Percentiles rank a stretch among this genome's conserved stretches.
Conservation (phyloP, 2,888 invertebrate species). For the Dioctria rufipes region DNA sequence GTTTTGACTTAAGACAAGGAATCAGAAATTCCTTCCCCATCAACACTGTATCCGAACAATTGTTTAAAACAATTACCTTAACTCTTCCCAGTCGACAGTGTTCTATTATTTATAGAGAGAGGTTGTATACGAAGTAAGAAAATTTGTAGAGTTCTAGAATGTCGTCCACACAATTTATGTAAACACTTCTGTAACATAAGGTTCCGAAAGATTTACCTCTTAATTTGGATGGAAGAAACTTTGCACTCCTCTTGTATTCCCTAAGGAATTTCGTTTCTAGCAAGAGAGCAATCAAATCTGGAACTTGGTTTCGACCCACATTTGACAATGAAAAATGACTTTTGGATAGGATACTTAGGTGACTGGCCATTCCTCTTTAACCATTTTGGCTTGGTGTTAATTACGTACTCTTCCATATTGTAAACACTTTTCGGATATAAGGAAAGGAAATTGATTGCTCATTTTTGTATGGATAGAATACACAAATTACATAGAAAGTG, state of each 20-base stretch:
- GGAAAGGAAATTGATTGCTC: too few relatives aligned
- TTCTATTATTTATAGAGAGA: slow-evolving; percentile 31
- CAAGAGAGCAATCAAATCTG: slow-evolving; percentile 36
- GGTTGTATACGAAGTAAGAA: not conserved
- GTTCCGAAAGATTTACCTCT: slow-evolving; percentile 28
- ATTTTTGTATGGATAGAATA: too few relatives aligned
- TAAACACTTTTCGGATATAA: too few relatives aligned
- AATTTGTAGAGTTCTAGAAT: slow-evolving; percentile 24
- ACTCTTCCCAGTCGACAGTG: slow-evolving; percentile 11
- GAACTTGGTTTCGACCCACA: slow-evolving; percentile 32
- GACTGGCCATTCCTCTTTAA: slow-evolving; percentile 32
- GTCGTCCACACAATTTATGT: slow-evolving; percentile 16
- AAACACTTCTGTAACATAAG: slow-evolving; percentile 28
- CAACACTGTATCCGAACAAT: slow-evolving; percentile 19
- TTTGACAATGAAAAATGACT: slow-evolving; percentile 36
- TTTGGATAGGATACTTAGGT: not conserved
- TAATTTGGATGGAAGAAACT: slow-evolving; percentile 33
- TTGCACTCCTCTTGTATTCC: slow-evolving; percentile 19
- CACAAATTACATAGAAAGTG: too few relatives aligned
- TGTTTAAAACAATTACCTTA: slow-evolving; percentile 38
- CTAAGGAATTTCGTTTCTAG: slow-evolving; percentile 8
- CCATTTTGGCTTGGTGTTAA: slow-evolving; percentile 38
- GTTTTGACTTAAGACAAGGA: too few relatives aligned
- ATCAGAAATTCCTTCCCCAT: too few relatives aligned
- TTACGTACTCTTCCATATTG: slow-evolving; percentile 6